Evolutionary conservation across 1,140 invertebrate genomes (phyloP).

Genomic region (Penaeus vannamei): DNA sequence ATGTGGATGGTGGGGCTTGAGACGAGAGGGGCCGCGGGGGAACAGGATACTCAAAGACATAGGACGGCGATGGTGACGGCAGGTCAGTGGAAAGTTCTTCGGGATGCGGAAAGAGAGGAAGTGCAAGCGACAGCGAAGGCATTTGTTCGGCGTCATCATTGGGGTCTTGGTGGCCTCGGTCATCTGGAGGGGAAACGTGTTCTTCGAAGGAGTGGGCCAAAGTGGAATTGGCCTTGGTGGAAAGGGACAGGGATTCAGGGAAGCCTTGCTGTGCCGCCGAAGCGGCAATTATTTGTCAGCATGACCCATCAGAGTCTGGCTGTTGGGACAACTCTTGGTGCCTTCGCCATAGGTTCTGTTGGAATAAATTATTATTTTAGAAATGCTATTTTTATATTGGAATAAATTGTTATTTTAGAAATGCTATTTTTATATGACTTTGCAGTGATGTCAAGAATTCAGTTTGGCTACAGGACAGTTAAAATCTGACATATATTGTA

Average conservation of each 20-base stretch:
- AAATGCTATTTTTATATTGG: not conserved
- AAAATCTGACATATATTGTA: too few species aligned
- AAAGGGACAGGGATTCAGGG: not conserved
- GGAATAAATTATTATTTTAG: not conserved
- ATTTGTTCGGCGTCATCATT: not conserved
- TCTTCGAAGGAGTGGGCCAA: not conserved
- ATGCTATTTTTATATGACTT: not conserved
- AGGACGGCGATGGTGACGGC: not conserved
- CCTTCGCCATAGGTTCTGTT: conserved; percentile 54
- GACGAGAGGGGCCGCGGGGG: not conserved
- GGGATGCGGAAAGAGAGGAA: not conserved
- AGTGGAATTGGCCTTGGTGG: not conserved
- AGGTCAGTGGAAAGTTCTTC: not conserved
- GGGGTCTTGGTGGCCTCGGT: conserved; percentile 17
- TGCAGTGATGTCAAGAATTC: too few species aligned
- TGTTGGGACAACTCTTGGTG: conserved; percentile 58
- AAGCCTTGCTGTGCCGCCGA: conserved; percentile 29
- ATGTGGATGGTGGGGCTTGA: too few species aligned
- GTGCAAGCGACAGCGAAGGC: conserved; percentile 24
- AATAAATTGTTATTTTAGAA: not conserved
- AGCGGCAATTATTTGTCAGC: conserved; percentile 49
- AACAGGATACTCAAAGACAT: conserved; percentile 50
- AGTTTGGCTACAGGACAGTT: too few species aligned
- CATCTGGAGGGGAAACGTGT: not conserved
- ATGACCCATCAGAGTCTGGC: conserved; percentile 50